phyloP scores from a whole-genome alignment of 2,797 vertebrate genomes.

The Diceros bicornis region DNA sequence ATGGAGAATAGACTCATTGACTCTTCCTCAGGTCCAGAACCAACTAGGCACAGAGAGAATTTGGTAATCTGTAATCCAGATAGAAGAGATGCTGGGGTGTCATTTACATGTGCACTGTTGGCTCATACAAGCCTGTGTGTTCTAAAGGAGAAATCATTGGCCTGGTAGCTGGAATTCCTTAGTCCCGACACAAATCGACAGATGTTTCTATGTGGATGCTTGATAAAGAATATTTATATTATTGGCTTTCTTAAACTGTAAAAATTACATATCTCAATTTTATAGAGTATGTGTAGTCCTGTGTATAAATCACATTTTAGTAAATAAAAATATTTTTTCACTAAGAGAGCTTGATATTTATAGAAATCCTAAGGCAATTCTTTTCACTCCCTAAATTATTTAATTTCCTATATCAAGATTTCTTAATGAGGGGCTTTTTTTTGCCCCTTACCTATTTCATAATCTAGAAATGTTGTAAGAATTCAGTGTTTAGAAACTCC shows the following conservation, averaged over 20 bases:
- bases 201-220: background rate
- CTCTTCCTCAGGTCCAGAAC: background rate
- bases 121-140: background rate
- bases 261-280: background rate
- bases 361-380: slow-evolving; percentile 18
- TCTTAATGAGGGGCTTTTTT: background rate
- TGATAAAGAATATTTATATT: background rate
- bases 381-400: slow-evolving; percentile 38
- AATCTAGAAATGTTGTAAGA: background rate
- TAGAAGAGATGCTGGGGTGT: background rate
- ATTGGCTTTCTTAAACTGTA: background rate
- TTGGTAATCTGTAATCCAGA: background rate
- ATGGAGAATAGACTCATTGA: background rate
- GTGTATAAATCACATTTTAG: slow-evolving; percentile 47
- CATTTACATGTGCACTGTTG: background rate
- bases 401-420: slow-evolving; percentile 25
- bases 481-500: slow-evolving; percentile 37
- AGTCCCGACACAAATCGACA: background rate
- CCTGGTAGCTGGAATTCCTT: background rate
- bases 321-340: slow-evolving; percentile 20
- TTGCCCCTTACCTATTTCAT: slow-evolving; percentile 26
- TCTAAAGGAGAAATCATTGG: background rate
- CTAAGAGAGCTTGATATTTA: background rate
- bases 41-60: background rate
- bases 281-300: background rate